phyloP scores from a whole-genome alignment of 2,113 vertebrate genomes.

The Dipodomys ordii region DNA sequence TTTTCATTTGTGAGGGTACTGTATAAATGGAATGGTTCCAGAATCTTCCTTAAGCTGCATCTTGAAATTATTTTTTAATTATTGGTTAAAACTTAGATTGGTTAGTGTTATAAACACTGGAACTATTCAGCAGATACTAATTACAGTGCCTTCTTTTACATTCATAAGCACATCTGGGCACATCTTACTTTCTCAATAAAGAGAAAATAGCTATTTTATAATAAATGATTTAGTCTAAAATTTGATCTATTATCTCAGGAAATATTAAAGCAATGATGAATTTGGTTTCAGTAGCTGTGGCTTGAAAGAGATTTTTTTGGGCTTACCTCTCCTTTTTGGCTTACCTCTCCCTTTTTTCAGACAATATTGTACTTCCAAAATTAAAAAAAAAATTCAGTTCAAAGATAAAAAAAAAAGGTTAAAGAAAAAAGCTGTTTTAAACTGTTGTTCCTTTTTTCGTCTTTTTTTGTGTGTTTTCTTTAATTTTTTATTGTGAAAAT shows the following conservation, averaged over 20 bases:
- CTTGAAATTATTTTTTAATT: background rate
- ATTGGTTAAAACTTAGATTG: background rate
- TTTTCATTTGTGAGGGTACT: background rate
- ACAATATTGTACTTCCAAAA: background rate
- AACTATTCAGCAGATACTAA: background rate
- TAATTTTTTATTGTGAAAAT: too few relatives aligned
- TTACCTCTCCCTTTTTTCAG: background rate
- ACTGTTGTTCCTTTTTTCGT: background rate
- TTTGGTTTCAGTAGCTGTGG: background rate
- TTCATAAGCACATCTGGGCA: background rate
- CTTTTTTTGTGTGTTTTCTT: too few relatives aligned
- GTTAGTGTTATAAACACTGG: background rate
- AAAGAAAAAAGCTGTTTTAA: conserved; percentile 31
- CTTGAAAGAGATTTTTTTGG: background rate
- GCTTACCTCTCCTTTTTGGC: background rate
- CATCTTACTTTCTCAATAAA: background rate
- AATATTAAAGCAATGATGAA: background rate
- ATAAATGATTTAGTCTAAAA: background rate
- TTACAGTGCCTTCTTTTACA: background rate
- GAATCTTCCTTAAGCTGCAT: background rate
- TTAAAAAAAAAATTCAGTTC: too few relatives aligned
- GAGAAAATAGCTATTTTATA: background rate
- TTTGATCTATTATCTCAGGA: background rate
- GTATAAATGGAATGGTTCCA: background rate
- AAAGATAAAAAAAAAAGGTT: background rate